Evolutionary conservation across 1,140 invertebrate genomes (phyloP).

Genomic region (Drosophila willistoni): DNA sequence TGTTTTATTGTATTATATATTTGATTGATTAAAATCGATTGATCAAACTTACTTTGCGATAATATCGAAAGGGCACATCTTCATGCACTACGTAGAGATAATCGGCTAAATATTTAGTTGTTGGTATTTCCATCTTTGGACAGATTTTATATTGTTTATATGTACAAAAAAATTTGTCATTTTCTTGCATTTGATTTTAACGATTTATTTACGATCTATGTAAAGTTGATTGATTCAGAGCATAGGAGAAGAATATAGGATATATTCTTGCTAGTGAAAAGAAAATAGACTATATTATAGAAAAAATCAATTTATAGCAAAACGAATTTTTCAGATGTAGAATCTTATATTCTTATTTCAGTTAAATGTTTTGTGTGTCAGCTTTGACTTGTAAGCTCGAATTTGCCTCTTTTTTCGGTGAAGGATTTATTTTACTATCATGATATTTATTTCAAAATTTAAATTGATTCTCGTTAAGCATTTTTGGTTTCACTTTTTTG

Average conservation of each 20-base stretch:
- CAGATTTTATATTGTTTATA: conserved; percentile 81
- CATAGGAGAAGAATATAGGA: background rate
- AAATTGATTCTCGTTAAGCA: background rate
- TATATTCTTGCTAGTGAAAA: too few relatives aligned
- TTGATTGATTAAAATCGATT: background rate
- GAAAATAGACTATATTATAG: too few relatives aligned
- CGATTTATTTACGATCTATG: conserved; percentile 49
- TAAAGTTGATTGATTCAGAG: background rate
- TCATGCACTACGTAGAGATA: conserved; percentile 82
- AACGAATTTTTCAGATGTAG: too few relatives aligned
- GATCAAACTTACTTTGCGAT: conserved; percentile 79
- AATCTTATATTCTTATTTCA: too few relatives aligned
- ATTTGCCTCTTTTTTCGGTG: too few relatives aligned
- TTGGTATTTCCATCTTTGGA: conserved; percentile 83
- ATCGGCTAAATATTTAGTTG: conserved; percentile 82
- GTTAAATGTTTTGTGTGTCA: too few relatives aligned
- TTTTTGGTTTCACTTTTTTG: conserved; percentile 3
- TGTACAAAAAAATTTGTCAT: conserved; percentile 79
- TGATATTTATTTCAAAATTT: background rate
- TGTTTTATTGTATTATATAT: too few relatives aligned
- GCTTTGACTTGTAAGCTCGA: too few relatives aligned
- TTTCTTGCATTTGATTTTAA: conserved; percentile 79
- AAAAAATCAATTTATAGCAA: too few relatives aligned
- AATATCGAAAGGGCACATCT: conserved; percentile 82
- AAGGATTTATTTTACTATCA: too few relatives aligned